Evolutionary conservation across 35 echinoderm and acorn worm genomes (phyloP).

Genomic region (Patiria miniata): DNA sequence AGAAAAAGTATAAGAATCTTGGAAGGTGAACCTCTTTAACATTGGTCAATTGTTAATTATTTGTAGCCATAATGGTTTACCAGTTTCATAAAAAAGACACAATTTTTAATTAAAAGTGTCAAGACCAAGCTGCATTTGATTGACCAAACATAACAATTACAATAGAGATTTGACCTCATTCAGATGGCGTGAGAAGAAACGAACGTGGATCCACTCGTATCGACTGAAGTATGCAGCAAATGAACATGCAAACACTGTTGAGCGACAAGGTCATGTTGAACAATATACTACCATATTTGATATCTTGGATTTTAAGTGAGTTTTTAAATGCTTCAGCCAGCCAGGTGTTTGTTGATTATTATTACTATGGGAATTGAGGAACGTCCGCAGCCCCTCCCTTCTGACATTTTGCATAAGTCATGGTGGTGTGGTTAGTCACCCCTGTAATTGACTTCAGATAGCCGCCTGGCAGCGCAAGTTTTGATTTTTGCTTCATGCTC

Average conservation of each 20-base stretch:
- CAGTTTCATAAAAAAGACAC: conserved; percentile 1
- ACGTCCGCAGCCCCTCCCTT: not conserved
- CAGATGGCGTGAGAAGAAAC: not conserved
- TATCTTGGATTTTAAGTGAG: conserved; percentile 5
- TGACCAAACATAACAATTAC: conserved; percentile 5
- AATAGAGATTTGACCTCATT: not conserved
- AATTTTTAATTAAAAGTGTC: not conserved
- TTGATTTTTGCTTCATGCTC: not conserved
- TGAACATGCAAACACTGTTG: conserved; percentile 4
- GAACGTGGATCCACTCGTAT: conserved; percentile 3
- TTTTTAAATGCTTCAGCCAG: not conserved
- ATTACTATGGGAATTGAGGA: conserved; percentile 4
- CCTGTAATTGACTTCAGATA: conserved; percentile 4
- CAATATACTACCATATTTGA: conserved; percentile 5
- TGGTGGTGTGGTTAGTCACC: not conserved
- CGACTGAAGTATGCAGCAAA: conserved; percentile 3
- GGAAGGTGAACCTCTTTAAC: too few relatives aligned
- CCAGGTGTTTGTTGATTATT: not conserved
- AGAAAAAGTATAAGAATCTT: too few relatives aligned
- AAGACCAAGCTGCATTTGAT: not conserved
- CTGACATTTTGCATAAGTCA: conserved; percentile 4
- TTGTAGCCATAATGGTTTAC: not conserved
- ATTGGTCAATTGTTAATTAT: too few relatives aligned
- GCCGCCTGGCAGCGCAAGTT: not conserved
- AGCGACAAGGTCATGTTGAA: conserved; percentile 3